phyloP scores from a whole-genome alignment of 2,888 invertebrate species.

The Spialia ferax region DNA sequence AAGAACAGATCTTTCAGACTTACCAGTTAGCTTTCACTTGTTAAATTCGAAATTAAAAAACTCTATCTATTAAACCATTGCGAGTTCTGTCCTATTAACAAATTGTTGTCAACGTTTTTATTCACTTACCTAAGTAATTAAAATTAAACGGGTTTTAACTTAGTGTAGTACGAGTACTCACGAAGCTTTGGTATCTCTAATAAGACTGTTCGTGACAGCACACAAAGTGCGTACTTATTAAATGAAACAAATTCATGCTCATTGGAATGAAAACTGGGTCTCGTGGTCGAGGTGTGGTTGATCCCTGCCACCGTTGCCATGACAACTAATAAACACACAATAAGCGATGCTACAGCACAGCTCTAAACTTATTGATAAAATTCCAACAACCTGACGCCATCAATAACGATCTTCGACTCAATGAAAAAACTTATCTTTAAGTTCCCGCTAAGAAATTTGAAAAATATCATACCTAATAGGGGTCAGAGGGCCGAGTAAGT shows the following conservation, averaged over 20 bases:
- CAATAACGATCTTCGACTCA: too few relatives aligned
- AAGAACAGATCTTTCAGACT: too few relatives aligned
- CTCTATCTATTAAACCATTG: neutral
- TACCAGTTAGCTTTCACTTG: neutral
- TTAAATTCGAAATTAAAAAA: neutral
- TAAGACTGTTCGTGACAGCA: neutral
- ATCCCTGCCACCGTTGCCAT: conserved; percentile 67
- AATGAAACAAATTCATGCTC: conserved; percentile 24
- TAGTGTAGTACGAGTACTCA: neutral
- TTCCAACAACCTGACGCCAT: conserved; percentile 50
- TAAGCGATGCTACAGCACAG: conserved; percentile 56
- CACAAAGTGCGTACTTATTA: conserved; percentile 3
- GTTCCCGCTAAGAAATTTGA: too few relatives aligned
- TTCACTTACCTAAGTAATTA: neutral
- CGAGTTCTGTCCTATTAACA: neutral
- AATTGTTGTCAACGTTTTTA: neutral
- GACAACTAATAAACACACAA: conserved; percentile 75
- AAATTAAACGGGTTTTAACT: neutral
- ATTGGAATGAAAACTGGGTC: conserved; percentile 59
- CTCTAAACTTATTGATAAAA: conserved; percentile 77
- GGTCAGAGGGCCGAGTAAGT: too few relatives aligned
- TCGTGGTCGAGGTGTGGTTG: conserved; percentile 71
- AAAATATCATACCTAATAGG: too few relatives aligned
- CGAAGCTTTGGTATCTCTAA: neutral
- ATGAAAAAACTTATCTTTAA: too few relatives aligned